phyloP scores from a whole-genome alignment of 2,888 invertebrate genomes.

The Mesoligia furuncula region DNA sequence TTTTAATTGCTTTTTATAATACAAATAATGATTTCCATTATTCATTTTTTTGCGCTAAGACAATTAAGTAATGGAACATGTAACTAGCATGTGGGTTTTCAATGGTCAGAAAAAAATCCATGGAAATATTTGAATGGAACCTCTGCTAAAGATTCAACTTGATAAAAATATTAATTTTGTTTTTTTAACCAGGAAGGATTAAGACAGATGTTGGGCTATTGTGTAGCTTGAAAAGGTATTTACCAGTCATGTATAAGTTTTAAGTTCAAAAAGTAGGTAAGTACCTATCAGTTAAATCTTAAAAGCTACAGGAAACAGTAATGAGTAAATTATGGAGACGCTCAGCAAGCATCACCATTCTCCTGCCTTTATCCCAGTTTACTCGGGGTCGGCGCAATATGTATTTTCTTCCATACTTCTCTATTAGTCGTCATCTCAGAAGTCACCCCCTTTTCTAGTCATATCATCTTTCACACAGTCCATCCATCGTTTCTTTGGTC shows the following conservation, averaged over 20 bases:
- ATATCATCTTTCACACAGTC: background rate
- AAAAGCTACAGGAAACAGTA: background rate
- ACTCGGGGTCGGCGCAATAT: background rate
- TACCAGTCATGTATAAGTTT: background rate
- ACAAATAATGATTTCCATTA: conserved; percentile 53
- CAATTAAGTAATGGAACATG: conserved; percentile 50
- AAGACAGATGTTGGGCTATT: conserved; percentile 29
- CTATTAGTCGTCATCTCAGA: background rate
- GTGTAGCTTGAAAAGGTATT: conserved; percentile 16
- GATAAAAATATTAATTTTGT: conserved; percentile 51
- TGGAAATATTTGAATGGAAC: conserved; percentile 39
- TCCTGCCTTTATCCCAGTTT: background rate
- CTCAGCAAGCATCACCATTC: background rate
- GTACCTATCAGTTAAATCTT: background rate
- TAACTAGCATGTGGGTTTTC: conserved; percentile 50
- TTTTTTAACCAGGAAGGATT: conserved; percentile 55
- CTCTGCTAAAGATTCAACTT: conserved; percentile 41
- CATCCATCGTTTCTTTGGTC: background rate
- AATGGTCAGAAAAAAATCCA: conserved; percentile 53
- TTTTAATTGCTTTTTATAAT: conserved; percentile 57
- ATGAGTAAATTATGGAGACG: background rate
- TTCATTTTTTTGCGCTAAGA: conserved; percentile 55
- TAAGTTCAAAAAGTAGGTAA: background rate
- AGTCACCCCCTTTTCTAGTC: background rate
- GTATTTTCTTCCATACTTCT: background rate